Conservation (phyloP, 2,113 vertebrate genomes). For the Bubalus kerabau region DNA sequence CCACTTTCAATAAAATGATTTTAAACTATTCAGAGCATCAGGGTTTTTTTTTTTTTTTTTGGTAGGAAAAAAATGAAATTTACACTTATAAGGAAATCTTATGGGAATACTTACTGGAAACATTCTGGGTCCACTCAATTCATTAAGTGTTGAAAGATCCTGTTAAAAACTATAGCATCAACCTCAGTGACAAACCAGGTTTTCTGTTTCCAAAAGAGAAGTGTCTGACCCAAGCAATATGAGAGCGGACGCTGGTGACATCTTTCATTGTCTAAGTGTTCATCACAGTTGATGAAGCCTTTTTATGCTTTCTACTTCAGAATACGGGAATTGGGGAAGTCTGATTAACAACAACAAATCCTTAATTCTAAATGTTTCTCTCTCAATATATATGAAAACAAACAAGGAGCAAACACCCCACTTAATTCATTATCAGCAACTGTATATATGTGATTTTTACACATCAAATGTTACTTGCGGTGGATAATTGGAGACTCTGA, state of each 20-base stretch:
- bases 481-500: not conserved
- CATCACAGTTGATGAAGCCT: not conserved
- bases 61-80: not conserved
- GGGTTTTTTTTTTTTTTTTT: not conserved
- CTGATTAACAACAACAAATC: not conserved
- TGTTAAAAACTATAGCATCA: not conserved
- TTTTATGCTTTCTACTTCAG: not conserved
- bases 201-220: not conserved
- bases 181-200: not conserved
- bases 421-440: not conserved
- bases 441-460: not conserved
- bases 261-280: not conserved
- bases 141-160: not conserved
- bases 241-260: not conserved
- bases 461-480: not conserved
- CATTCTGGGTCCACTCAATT: not conserved
- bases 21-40: not conserved
- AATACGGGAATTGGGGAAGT: not conserved
- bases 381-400: not conserved
- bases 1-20: not conserved
- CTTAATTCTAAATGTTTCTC: constrained; percentile 14
- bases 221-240: not conserved
- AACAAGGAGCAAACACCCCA: not conserved
- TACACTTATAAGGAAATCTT: not conserved
- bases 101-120: not conserved